Base-by-base conservation (phyloP, 1,140 invertebrate species). In the Zaprionus vittiger region DNA sequence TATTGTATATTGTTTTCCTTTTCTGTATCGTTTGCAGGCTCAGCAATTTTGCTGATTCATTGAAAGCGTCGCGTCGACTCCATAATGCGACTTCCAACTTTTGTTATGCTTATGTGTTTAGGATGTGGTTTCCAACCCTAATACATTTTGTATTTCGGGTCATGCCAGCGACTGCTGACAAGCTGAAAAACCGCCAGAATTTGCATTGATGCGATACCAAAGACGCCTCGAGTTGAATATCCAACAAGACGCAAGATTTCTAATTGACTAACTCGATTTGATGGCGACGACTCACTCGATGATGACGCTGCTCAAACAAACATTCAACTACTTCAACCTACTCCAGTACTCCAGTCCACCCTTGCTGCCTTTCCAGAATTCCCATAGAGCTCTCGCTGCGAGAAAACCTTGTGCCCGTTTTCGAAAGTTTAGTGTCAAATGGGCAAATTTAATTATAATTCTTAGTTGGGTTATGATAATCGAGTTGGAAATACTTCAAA, bases 401-500 rank as follows among this genome's bases (percentile, higher is more conserved):
- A 22, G 7, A 12, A 28, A n/a, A 17, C 52, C 52, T 28, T 24
- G 12, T 31, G 38, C 41, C 26, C 67, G 31, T 62, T 59, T 64
- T 61, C 54, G 61, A 73, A 89, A 89, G 85, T 89, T 89, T 85
- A 90, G 85, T 89, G 85, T 89, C 81, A 89, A 89, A 85, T 89
- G 81, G 79, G 59, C 68, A 90, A 89, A 89, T 89, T 89, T 80
- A 81, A 89, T 89, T 89, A 84, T 77, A 67, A 85, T 79, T 81
- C 85, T 79, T 74, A 89, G 85, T 90, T 79, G 76, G 82, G 85
- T 90, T 89, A 84, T 80, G 85, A 64, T 89, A 89, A 90, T 89
- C 79, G 85, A 89, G 85, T 89, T 89, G 70, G 65, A 85, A 89
- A 85, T 89, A 89, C 85, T 89, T 89, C 81, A 91, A 89, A 89